A percentile compares a stretch with the other conserved stretches of the same genome.
Conservation (phyloP, 1,140 invertebrate genomes). For the Bombus pyrosoma region DNA sequence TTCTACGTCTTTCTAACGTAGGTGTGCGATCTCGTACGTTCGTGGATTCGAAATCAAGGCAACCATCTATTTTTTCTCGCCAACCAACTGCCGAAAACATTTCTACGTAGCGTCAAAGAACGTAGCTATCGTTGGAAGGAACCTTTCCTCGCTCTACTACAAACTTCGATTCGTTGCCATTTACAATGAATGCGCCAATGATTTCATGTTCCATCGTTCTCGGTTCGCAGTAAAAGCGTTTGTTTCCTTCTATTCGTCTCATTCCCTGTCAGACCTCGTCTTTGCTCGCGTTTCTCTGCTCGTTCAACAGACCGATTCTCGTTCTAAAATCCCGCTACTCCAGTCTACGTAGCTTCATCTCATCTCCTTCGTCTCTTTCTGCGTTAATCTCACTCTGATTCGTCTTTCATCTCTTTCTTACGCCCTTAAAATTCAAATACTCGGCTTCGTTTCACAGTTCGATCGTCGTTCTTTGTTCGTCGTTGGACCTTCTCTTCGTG, state of each 20-base stretch:
- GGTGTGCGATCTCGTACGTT: no score
- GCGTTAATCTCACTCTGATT: background rate
- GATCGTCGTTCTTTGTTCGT: background rate
- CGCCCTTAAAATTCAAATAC: background rate
- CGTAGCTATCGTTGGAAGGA: background rate
- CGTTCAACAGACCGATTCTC: background rate
- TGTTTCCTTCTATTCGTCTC: background rate
- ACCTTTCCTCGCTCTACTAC: background rate
- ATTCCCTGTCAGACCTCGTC: background rate
- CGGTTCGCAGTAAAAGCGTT: background rate
- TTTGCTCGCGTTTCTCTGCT: background rate
- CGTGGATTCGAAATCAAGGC: background rate
- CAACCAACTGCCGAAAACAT: no score
- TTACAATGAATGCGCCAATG: background rate
- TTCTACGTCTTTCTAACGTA: no score
- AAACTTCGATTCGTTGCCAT: background rate
- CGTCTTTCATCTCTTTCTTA: background rate
- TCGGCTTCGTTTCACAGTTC: background rate
- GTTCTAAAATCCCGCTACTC: conserved; percentile 1
- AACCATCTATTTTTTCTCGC: background rate
- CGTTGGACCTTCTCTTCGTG: background rate
- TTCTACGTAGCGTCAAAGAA: background rate
- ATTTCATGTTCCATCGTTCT: background rate
- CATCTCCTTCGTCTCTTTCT: conserved; percentile 6
- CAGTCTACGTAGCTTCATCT: background rate